Conservation (phyloP, 1,140 invertebrate species). For the Drosophila subobscura region DNA sequence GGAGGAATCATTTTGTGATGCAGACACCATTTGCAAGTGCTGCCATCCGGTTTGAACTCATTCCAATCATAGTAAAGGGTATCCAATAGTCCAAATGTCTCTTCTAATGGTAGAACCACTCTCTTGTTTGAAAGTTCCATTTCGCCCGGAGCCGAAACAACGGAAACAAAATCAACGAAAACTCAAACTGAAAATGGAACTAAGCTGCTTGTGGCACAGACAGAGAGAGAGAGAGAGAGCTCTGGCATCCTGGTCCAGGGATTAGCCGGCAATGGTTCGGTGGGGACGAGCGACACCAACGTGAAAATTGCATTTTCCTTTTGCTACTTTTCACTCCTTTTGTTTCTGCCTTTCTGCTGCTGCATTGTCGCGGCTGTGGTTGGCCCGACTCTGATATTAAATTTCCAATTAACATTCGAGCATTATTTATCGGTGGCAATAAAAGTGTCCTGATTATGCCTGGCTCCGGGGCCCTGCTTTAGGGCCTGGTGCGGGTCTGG, state of each 20-base stretch:
- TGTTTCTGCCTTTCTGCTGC: neutral
- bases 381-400: slow-evolving; percentile 50
- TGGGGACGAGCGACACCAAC: neutral
- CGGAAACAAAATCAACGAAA: slow-evolving; percentile 6
- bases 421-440: slow-evolving; percentile 79
- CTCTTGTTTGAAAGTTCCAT: slow-evolving; percentile 18
- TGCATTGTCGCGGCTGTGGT: slow-evolving; percentile 10
- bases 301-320: slow-evolving; percentile 47
- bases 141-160: slow-evolving; percentile 2
- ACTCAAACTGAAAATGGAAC: slow-evolving; percentile 4
- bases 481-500: neutral
- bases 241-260: neutral
- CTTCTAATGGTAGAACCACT: too few species aligned
- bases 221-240: too few species aligned
- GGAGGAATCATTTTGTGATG: too few species aligned
- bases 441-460: slow-evolving; percentile 80
- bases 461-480: slow-evolving; percentile 20
- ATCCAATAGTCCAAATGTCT: too few species aligned
- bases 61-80: too few species aligned
- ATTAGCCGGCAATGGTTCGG: neutral
- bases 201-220: slow-evolving; percentile 35
- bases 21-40: too few species aligned
- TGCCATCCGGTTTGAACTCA: too few species aligned
- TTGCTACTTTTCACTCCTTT: neutral
- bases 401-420: slow-evolving; percentile 80